Evolutionary conservation across 2,888 invertebrate species (phyloP).

Genomic region (Chrysodeixis includens): DNA sequence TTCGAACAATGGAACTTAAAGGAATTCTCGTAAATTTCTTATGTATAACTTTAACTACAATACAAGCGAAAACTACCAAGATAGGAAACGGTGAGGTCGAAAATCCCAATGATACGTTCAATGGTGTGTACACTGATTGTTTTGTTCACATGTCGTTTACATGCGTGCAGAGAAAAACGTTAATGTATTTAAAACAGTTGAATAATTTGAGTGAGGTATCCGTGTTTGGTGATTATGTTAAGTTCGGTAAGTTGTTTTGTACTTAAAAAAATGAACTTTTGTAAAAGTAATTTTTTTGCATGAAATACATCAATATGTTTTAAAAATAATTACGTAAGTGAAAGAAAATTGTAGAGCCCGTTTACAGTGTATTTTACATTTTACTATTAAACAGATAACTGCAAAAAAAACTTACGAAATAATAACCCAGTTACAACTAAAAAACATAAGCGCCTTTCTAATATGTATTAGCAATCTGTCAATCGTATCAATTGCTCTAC

Average conservation of each 20-base stretch:
- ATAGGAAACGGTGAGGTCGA: slow-evolving; percentile 46
- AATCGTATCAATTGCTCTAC: background rate
- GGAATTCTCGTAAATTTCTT: slow-evolving; percentile 59
- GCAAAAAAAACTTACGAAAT: too few species aligned
- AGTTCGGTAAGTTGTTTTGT: slow-evolving; percentile 80
- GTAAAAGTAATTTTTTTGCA: too few species aligned
- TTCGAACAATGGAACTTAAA: slow-evolving; percentile 68
- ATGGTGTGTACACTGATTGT: slow-evolving; percentile 88
- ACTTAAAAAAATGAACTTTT: too few species aligned
- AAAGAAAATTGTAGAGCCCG: too few species aligned
- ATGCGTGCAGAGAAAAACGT: slow-evolving; percentile 89
- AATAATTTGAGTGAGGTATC: slow-evolving; percentile 87
- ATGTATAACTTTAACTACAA: slow-evolving; percentile 51
- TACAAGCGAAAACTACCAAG: slow-evolving; percentile 58
- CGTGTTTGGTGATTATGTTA: slow-evolving; percentile 88
- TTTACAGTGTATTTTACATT: too few species aligned
- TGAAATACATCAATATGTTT: too few species aligned
- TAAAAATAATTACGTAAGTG: too few species aligned
- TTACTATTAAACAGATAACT: too few species aligned
- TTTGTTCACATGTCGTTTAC: slow-evolving; percentile 87
- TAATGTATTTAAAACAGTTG: slow-evolving; percentile 88
- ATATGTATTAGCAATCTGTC: slow-evolving; percentile 11
- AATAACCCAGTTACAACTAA: too few species aligned
- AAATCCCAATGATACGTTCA: slow-evolving; percentile 77
- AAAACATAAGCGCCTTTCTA: slow-evolving; percentile 16